Evolutionary conservation across 1,140 invertebrate species (phyloP), one percentile per base, ranked within the genome.

Genomic region (Platyscapa corneri): DNA sequence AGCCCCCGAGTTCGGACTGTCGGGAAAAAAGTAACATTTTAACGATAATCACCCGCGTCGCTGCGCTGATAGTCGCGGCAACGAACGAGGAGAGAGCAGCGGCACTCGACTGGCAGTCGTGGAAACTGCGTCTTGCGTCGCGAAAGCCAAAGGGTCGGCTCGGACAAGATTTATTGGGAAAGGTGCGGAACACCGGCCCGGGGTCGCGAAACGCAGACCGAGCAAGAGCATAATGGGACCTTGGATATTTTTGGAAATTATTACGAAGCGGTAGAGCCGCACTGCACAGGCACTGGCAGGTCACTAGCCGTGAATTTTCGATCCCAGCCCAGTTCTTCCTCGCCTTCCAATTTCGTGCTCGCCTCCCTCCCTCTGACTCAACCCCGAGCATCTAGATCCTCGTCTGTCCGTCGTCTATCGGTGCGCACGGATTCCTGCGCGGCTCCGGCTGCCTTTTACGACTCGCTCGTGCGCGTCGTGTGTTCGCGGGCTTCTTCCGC

Each of bases 201-300:
- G 34, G 76, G 32, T 60, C 53, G 53, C 32, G 37, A 74, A 74
- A 42, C 34, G 67, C 37, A 27, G 70, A 74, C 14, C 23, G 53
- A 32, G 32, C 83, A 84, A 84, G 75, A 67, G 75, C 82, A 82
- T 82, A 82, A 86, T 82, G 84, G 72, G 79, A 86, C 84, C 84
- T 86, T 86, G 84, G 84, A 77, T 86, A 86, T 86, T 86, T 86
- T 86, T 76, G 84, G 84, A 82, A 85, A 85, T 85, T 81, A 82
- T 85, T 74, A 85, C 84, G 78, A 85, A 70, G 75, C 76, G 32
- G 39, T 72, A 56, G 60, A n/a, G 16, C 20, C 30, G 65, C 67
- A 34, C 30, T 30, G 10, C 42, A 75, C 56, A 30, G 46, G 46
- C 65, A 75, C 56, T 39, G 46, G 46, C 65, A 39, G 84, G 84